Evolutionary conservation across 2,888 invertebrate genomes (phyloP), one percentile per base, ranked within the genome.

Genomic region (Serrognathus titanus): DNA sequence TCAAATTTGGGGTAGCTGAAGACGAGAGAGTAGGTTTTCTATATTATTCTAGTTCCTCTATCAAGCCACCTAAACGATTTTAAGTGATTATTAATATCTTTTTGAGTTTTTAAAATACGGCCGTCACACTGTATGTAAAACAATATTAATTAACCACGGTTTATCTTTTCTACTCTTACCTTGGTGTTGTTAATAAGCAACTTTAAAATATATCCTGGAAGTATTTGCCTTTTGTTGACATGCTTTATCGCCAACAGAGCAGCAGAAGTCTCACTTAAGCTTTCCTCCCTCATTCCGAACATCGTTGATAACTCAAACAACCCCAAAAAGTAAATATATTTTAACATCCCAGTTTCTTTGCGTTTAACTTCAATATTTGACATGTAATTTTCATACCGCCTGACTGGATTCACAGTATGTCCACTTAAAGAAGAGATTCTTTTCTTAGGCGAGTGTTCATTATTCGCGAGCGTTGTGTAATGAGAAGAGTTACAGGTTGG

Each of bases 101-200:
- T n/a, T n/a, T n/a, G n/a, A n/a, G n/a, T n/a, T n/a, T n/a, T n/a
- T n/a, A n/a, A n/a, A n/a, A n/a, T n/a, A n/a, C n/a, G n/a, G n/a
- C n/a, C n/a, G n/a, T n/a, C n/a, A n/a, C n/a, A n/a, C n/a, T n/a
- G n/a, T n/a, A 31, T 6, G 7, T 31, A 31, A 31, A 31, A 31
- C 2, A 7, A 31, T 6, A 31, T 31, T 31, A 39, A 11, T 39
- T 39, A 39, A 4, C 7, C 10, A 12, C 10, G 4, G 5, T 39
- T 39, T 39, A 12, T 39, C 39, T 31, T 31, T 2, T 7, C 24
- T 31, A 31, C 16, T 3, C 81, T 79, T 81, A 94, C 94, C 90
- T 89, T 85, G 0, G 94, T 93, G 70, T 94, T 92, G 72, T 94
- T 94, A 66, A 88, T 85, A 69, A 92, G 82, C 61, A 94, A 82